These are phyloP conservation scores for Rhamphomyia laevipes DNA, from an alignment of 2,888 invertebrate genomes.

Conservation along the genomic window DNA sequence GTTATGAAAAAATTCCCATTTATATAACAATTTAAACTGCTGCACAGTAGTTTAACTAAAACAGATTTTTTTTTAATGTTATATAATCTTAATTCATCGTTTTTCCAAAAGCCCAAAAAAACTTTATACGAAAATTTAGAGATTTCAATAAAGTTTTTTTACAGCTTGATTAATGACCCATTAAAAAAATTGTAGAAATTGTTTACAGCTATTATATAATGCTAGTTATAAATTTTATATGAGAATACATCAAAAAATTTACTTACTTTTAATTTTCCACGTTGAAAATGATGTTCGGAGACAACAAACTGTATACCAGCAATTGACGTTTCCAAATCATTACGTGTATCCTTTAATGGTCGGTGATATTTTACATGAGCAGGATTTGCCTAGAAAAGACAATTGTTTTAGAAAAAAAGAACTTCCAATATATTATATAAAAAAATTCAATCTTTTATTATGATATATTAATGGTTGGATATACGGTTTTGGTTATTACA, in stretches of 20 bases:
- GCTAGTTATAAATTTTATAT: too few species aligned
- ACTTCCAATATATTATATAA: neutral
- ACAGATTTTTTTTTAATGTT: too few species aligned
- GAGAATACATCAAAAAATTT: neutral
- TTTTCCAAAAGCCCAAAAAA: neutral
- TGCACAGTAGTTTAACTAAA: too few species aligned
- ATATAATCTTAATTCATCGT: slow-evolving; percentile 7
- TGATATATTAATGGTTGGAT: too few species aligned
- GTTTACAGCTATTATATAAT: too few species aligned
- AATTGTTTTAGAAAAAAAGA: neutral
- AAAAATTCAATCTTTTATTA: neutral
- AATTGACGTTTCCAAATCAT: slow-evolving; percentile 39
- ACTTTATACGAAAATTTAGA: too few species aligned
- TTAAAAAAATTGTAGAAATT: too few species aligned
- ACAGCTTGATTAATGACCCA: too few species aligned
- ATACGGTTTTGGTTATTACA: too few species aligned
- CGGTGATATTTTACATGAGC: slow-evolving; percentile 32
- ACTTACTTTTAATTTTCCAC: slow-evolving; percentile 42
- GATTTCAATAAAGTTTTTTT: too few species aligned
- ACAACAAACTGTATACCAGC: slow-evolving; percentile 43
- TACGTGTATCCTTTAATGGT: slow-evolving; percentile 26
- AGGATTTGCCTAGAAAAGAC: slow-evolving; percentile 27
- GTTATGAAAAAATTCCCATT: too few species aligned
- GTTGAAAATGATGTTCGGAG: slow-evolving; percentile 40
- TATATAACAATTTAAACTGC: too few species aligned